phyloP scores from a whole-genome alignment of 2,797 vertebrate genomes.

The Chaunax sp. region DNA sequence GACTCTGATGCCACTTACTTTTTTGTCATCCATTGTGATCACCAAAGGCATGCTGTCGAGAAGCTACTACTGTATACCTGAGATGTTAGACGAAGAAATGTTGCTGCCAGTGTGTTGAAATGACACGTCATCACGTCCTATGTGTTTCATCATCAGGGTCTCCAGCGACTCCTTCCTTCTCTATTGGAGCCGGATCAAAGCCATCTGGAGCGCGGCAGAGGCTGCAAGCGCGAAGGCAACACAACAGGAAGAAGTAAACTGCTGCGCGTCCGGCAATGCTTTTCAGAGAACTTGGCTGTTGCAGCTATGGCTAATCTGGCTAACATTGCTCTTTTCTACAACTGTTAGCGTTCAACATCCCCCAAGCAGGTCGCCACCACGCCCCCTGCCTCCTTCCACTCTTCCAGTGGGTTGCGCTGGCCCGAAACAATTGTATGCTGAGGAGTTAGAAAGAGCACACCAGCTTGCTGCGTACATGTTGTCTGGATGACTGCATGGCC shows the following conservation, averaged over 20 bases:
- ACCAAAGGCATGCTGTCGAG: too few relatives aligned
- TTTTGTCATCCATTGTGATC: too few relatives aligned
- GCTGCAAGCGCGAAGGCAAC: constrained; percentile 92
- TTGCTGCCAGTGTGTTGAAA: too few relatives aligned
- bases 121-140: background rate
- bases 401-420: constrained; percentile 49
- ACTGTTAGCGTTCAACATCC: constrained; percentile 44
- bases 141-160: constrained; percentile 79
- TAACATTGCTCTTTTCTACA: constrained; percentile 57
- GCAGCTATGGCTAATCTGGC: constrained; percentile 59
- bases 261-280: constrained; percentile 15
- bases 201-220: constrained; percentile 86
- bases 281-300: constrained; percentile 54
- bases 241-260: constrained; percentile 92
- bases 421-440: constrained; percentile 47
- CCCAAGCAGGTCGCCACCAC: constrained; percentile 31
- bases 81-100: too few relatives aligned
- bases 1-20: background rate
- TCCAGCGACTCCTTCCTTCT: constrained; percentile 85
- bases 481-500: constrained; percentile 38
- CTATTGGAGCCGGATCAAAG: constrained; percentile 93
- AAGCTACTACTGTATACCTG: too few relatives aligned
- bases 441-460: constrained; percentile 37
- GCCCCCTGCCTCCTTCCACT: constrained; percentile 46
- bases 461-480: constrained; percentile 25